These are phyloP conservation scores for Helicoverpa assulta DNA, from an alignment of 2,888 invertebrate species.

Conservation along the genomic window DNA sequence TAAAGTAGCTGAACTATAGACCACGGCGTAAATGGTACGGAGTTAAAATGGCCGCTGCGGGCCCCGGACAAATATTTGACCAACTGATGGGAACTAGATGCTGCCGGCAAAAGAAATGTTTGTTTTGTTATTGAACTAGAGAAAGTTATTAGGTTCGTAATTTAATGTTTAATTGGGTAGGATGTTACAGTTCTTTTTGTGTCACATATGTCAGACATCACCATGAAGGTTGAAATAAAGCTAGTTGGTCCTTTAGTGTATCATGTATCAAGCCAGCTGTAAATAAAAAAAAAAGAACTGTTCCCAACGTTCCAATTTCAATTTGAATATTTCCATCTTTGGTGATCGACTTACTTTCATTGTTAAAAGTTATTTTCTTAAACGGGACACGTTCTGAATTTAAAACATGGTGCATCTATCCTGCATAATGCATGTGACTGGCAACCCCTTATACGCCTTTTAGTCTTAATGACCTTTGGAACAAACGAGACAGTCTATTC, in stretches of 20 bases:
- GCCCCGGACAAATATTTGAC: conserved; percentile 73
- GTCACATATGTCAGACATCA: background rate
- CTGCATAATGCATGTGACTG: background rate
- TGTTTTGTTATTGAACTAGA: conserved; percentile 42
- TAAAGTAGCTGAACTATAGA: conserved; percentile 61
- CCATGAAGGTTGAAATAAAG: too few relatives aligned
- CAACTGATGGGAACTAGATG: conserved; percentile 75
- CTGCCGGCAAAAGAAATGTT: conserved; percentile 63
- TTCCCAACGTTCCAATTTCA: background rate
- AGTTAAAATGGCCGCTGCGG: conserved; percentile 64
- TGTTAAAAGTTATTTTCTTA: background rate
- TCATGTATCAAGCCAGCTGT: too few relatives aligned
- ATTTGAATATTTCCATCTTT: background rate
- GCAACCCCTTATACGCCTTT: conserved; percentile 10
- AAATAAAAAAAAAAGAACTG: too few relatives aligned
- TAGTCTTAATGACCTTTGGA: conserved; percentile 26
- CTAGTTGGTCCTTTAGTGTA: too few relatives aligned
- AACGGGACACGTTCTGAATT: background rate
- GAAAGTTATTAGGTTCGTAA: conserved; percentile 36
- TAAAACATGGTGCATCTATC: background rate
- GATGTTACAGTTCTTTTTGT: background rate
- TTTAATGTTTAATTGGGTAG: conserved; percentile 14
- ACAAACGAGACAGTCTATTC: conserved; percentile 12
- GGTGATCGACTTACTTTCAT: background rate
- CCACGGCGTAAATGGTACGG: conserved; percentile 58